A percentile compares a stretch with the other conserved stretches of the same genome.
These are phyloP conservation scores for Meliscaeva auricollis DNA, from an alignment of 2,888 invertebrate species.

Conservation along the genomic window DNA sequence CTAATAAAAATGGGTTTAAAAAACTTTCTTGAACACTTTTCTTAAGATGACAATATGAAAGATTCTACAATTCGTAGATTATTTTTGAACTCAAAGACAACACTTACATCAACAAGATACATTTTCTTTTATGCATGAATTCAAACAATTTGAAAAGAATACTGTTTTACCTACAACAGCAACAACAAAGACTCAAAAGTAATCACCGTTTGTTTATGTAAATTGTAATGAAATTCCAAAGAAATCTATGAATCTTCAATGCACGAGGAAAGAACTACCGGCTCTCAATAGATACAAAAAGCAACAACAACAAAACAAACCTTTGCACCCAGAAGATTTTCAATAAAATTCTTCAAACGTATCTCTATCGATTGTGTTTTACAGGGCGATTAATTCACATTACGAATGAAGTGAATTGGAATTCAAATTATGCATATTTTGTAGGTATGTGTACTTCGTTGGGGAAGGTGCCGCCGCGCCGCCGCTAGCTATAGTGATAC, in stretches of 20 bases:
- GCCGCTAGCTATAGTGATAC: background rate
- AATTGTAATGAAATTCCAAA: constrained; percentile 38
- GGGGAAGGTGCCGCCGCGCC: background rate
- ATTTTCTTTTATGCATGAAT: no score
- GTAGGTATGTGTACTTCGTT: background rate
- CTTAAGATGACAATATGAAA: no score
- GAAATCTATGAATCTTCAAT: constrained; percentile 34
- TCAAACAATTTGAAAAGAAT: no score
- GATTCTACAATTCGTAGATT: no score
- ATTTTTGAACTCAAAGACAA: no score
- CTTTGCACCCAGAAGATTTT: constrained; percentile 25
- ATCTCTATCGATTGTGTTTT: constrained; percentile 70
- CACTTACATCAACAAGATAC: no score
- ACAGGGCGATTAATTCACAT: constrained; percentile 67
- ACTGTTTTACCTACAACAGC: no score
- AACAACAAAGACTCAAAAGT: background rate
- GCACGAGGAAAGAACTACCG: constrained; percentile 14
- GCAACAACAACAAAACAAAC: background rate
- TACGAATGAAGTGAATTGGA: constrained; percentile 53
- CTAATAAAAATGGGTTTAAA: no score
- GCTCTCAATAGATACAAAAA: constrained; percentile 41
- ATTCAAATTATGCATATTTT: constrained; percentile 61
- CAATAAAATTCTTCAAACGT: constrained; percentile 57
- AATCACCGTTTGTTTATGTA: constrained; percentile 52
- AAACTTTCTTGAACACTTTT: no score